A percentile compares a stretch with the other conserved stretches of the same genome.
phyloP scores from a whole-genome alignment of 1,140 invertebrate genomes.

The Ostrea edulis region DNA sequence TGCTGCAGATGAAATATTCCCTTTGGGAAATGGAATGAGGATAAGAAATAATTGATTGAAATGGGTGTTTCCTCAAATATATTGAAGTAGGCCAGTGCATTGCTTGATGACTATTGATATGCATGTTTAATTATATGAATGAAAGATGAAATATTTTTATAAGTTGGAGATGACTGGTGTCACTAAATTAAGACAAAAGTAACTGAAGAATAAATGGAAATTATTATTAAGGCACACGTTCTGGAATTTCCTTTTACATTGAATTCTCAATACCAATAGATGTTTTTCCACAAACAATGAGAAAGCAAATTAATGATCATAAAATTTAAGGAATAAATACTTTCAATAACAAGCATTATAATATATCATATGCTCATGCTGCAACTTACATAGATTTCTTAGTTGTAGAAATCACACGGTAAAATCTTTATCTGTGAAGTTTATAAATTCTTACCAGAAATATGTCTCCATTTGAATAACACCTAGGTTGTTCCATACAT shows the following conservation, averaged over 20 bases:
- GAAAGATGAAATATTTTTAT: neutral
- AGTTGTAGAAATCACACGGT: too few species aligned
- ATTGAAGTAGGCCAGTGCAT: neutral
- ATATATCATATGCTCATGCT: neutral
- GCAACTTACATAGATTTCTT: neutral
- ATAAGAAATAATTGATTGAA: neutral
- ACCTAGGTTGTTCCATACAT: slow-evolving; percentile 67
- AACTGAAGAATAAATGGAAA: neutral
- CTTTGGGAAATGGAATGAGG: neutral
- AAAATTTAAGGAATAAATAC: neutral
- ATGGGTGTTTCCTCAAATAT: neutral
- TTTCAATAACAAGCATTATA: neutral
- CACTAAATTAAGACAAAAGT: neutral
- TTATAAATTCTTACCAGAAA: slow-evolving; percentile 62
- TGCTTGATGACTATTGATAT: neutral
- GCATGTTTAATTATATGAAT: neutral
- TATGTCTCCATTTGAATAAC: slow-evolving; percentile 64
- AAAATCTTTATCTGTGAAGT: neutral
- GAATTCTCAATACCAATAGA: neutral
- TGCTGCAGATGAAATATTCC: slow-evolving; percentile 21
- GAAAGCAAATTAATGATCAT: neutral
- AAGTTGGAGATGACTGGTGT: neutral
- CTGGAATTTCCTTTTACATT: neutral
- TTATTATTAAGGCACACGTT: neutral
- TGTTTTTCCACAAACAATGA: neutral